A percentile compares a stretch with the other conserved stretches of the same genome.
Evolutionary conservation across 1,140 invertebrate species (phyloP).

Genomic region (Drosophila bocki): DNA sequence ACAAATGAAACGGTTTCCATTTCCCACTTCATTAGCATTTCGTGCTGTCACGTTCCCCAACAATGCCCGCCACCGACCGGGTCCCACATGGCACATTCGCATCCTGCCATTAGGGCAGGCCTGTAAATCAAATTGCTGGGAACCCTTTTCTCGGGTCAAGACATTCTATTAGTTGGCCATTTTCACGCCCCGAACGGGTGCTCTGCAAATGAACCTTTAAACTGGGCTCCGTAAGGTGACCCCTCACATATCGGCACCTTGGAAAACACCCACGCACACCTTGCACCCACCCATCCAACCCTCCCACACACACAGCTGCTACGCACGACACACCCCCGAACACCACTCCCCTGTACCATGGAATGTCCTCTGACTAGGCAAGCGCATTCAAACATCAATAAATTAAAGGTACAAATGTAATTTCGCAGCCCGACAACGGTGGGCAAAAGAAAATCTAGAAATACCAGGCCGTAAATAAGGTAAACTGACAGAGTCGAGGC

Average conservation of each 20-base stretch:
- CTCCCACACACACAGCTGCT: constrained; percentile 43
- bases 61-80: background rate
- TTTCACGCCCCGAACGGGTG: constrained; percentile 67
- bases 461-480: constrained; percentile 19
- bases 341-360: background rate
- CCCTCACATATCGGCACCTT: constrained; percentile 47
- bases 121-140: constrained; percentile 51
- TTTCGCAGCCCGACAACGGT: constrained; percentile 65
- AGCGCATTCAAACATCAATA: constrained; percentile 78
- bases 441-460: constrained; percentile 11
- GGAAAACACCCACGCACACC: constrained; percentile 14
- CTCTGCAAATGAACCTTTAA: constrained; percentile 65
- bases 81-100: constrained; percentile 37
- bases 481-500: background rate
- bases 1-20: constrained; percentile 45
- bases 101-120: constrained; percentile 54
- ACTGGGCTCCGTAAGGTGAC: constrained; percentile 41
- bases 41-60: constrained; percentile 39
- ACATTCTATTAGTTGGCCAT: constrained; percentile 76
- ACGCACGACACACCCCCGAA: constrained; percentile 50
- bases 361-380: constrained; percentile 38
- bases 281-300: constrained; percentile 39
- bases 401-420: constrained; percentile 82
- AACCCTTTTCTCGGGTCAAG: constrained; percentile 61
- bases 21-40: constrained; percentile 54